These are phyloP conservation scores for Aplysia californica DNA, from an alignment of 1,140 invertebrate genomes.

Conservation along the genomic window DNA sequence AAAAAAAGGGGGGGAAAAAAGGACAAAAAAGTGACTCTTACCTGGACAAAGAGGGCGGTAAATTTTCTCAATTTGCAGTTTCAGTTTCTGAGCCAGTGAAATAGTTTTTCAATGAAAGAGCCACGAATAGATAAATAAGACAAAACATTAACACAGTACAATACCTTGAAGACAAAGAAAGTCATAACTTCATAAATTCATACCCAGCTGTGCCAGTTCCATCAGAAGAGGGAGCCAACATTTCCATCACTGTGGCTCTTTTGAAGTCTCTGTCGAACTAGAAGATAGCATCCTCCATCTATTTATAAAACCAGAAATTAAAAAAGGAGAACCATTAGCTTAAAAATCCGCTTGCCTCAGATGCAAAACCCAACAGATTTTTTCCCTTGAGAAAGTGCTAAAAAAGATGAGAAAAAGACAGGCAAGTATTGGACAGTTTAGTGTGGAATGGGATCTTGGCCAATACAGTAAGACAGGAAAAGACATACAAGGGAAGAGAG, in stretches of 20 bases:
- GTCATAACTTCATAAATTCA: constrained; percentile 22
- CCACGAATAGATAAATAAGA: no score
- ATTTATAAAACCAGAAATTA: constrained; percentile 25
- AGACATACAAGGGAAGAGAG: no score
- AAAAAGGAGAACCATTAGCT: constrained; percentile 26
- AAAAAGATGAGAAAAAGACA: no score
- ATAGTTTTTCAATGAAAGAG: no score
- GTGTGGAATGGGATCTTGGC: no score
- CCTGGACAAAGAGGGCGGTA: not conserved
- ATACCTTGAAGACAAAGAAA: constrained; percentile 29
- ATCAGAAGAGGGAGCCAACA: constrained; percentile 15
- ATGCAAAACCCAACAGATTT: no score
- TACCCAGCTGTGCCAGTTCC: constrained; percentile 26
- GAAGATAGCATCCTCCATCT: constrained; percentile 28
- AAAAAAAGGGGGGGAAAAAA: not conserved
- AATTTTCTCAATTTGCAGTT: not conserved
- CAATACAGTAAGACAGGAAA: no score
- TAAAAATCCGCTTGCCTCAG: no score
- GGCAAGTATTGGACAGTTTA: no score
- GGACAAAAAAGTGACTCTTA: not conserved
- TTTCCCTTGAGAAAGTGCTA: no score
- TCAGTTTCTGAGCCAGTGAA: no score
- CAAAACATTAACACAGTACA: constrained; percentile 5
- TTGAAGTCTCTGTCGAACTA: constrained; percentile 19
- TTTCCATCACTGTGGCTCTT: constrained; percentile 10